A percentile compares a stretch with the other conserved stretches of the same genome.
Evolutionary conservation across 2,888 invertebrate species (phyloP).

Genomic region (Lasioglossum vierecki): DNA sequence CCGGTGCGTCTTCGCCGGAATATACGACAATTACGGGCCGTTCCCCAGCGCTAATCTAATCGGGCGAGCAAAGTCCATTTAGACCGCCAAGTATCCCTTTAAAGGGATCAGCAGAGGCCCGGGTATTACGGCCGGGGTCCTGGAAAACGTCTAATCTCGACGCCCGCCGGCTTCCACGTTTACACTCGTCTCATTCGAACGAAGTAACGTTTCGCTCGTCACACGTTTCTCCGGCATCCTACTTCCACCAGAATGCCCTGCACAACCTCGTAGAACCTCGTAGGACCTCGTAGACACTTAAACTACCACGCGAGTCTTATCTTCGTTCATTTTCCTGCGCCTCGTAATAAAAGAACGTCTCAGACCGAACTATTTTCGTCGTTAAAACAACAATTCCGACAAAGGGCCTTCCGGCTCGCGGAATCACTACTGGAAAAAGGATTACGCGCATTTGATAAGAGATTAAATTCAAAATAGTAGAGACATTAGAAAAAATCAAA

Average conservation of each 20-base stretch:
- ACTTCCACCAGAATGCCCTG: not conserved
- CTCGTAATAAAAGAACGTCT: not conserved
- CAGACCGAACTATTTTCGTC: not conserved
- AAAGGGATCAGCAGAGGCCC: conserved; percentile 50
- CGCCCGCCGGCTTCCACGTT: conserved; percentile 52
- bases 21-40: conserved; percentile 47
- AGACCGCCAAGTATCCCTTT: conserved; percentile 54
- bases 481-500: not conserved
- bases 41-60: conserved; percentile 51
- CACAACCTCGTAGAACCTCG: conserved; percentile 4
- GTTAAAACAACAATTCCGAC: not conserved
- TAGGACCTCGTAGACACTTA: conserved; percentile 15
- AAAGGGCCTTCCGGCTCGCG: not conserved
- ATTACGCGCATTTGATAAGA: not conserved
- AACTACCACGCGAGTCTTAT: not conserved
- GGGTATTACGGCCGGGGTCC: conserved; percentile 44
- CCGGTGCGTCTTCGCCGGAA: conserved; percentile 27
- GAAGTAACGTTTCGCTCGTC: conserved; percentile 17
- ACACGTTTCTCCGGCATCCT: not conserved
- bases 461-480: not conserved
- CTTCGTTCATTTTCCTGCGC: not conserved
- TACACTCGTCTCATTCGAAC: conserved; percentile 26
- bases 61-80: conserved; percentile 52
- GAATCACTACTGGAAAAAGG: not conserved
- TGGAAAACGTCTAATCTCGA: conserved; percentile 65